These are phyloP conservation scores for Drosophila meridionalis DNA, from an alignment of 2,888 invertebrate species.

Conservation along the genomic window DNA sequence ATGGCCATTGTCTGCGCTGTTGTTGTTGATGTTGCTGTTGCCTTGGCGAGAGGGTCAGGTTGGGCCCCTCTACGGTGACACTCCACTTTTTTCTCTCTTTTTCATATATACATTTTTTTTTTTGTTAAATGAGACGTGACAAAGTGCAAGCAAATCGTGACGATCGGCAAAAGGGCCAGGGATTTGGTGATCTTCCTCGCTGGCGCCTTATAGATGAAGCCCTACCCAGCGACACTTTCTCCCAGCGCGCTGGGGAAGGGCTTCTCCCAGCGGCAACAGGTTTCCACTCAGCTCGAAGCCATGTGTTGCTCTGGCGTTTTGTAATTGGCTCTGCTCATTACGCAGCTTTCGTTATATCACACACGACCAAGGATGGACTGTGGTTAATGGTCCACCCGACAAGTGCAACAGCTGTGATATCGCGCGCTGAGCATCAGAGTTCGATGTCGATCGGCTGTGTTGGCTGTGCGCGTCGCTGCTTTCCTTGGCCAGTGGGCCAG, in stretches of 20 bases:
- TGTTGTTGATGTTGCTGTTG: conserved; percentile 5
- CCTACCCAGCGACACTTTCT: conserved; percentile 68
- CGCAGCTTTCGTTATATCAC: conserved; percentile 74
- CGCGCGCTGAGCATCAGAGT: conserved; percentile 6
- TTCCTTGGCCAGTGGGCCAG: conserved; percentile 67
- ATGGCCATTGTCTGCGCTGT: conserved; percentile 19
- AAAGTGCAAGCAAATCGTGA: conserved; percentile 59
- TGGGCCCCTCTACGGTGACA: conserved; percentile 26
- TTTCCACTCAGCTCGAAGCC: conserved; percentile 61
- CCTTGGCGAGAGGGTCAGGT: conserved; percentile 43
- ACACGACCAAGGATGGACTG: conserved; percentile 61
- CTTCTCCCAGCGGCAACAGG: conserved; percentile 64
- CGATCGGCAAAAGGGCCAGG: conserved; percentile 18
- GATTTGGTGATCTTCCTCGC: conserved; percentile 25
- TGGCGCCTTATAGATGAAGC: conserved; percentile 64
- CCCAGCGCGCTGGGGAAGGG: conserved; percentile 45
- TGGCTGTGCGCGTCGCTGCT: conserved; percentile 35
- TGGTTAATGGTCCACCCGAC: conserved; percentile 35
- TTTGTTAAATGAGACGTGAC: conserved; percentile 74
- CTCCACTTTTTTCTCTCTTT: conserved; percentile 17
- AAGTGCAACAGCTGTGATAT: conserved; percentile 23
- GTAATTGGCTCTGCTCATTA: conserved; percentile 74
- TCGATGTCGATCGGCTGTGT: conserved; percentile 9
- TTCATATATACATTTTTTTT: neutral
- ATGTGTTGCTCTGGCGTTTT: conserved; percentile 53